These are phyloP conservation scores for Falco peregrinus DNA, from an alignment of 2,797 vertebrate genomes.

Conservation along the genomic window DNA sequence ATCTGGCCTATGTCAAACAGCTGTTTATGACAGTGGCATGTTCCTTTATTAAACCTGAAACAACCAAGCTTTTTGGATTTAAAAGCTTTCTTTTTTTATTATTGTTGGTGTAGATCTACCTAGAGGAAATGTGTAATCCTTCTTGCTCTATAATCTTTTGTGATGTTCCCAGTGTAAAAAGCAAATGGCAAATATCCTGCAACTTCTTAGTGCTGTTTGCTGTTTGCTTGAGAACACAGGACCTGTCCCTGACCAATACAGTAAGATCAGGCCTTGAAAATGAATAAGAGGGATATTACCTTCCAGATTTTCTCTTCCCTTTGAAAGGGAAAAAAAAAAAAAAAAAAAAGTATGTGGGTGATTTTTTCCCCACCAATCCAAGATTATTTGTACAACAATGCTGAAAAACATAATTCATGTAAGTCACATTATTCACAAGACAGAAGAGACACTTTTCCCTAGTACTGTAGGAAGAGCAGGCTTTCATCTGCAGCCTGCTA, in stretches of 20 bases:
- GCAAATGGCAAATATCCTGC: not conserved
- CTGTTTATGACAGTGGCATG: not conserved
- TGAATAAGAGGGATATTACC: not conserved
- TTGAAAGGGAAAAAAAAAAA: not conserved
- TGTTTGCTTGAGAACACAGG: not conserved
- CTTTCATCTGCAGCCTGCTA: conserved; percentile 19
- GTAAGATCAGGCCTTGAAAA: not conserved
- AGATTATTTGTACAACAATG: not conserved
- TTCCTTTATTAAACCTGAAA: not conserved
- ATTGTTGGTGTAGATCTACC: not conserved
- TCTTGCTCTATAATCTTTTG: not conserved
- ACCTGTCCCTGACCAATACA: not conserved
- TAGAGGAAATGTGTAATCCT: not conserved
- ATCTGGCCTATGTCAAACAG: not conserved
- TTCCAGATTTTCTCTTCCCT: not conserved
- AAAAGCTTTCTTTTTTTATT: not conserved
- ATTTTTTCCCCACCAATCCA: not conserved
- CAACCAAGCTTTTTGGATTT: not conserved
- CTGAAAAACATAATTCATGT: not conserved
- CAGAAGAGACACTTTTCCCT: not conserved
- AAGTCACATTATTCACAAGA: not conserved
- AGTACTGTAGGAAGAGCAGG: not conserved
- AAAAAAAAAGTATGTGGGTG: not conserved
- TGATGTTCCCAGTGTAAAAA: not conserved
- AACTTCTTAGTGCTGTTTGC: not conserved